Evolutionary conservation across 2,888 invertebrate genomes (phyloP).

Genomic region (Orthosia gothica): DNA sequence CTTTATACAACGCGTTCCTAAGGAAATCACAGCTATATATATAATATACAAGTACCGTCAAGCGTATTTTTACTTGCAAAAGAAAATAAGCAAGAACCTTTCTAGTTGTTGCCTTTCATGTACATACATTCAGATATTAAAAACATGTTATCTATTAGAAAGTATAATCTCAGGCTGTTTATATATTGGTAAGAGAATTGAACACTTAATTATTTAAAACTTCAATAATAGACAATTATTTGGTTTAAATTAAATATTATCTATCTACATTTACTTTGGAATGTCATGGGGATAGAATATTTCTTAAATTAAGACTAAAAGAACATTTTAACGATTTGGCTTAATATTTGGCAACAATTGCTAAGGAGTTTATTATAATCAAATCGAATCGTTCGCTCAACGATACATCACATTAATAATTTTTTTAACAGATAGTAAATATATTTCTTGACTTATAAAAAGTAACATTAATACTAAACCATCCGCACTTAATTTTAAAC

Average conservation of each 20-base stretch:
- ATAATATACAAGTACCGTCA: constrained; percentile 24
- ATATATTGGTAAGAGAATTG: constrained; percentile 70
- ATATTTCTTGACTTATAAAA: constrained; percentile 40
- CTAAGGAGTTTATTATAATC: constrained; percentile 16
- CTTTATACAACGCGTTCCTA: constrained; percentile 15
- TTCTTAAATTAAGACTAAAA: constrained; percentile 38
- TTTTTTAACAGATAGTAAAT: constrained; percentile 39
- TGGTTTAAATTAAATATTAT: constrained; percentile 69
- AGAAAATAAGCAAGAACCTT: constrained; percentile 38
- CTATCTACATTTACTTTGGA: constrained; percentile 77
- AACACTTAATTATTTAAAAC: constrained; percentile 79
- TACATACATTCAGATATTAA: constrained; percentile 32
- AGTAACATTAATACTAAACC: constrained; percentile 40
- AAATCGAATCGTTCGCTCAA: constrained; percentile 7
- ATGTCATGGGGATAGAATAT: constrained; percentile 71
- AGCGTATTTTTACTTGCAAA: constrained; percentile 32
- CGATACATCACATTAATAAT: constrained; percentile 13
- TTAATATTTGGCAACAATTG: constrained; percentile 63
- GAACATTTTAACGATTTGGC: constrained; percentile 58
- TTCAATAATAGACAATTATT: constrained; percentile 79
- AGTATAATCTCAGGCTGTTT: constrained; percentile 63
- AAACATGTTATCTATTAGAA: constrained; percentile 56
- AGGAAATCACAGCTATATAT: constrained; percentile 60
- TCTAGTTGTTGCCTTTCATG: constrained; percentile 25
- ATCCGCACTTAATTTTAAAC: constrained; percentile 29